These are phyloP conservation scores for Phyto melanocephala DNA, from an alignment of 2,888 invertebrate genomes.

Conservation along the genomic window DNA sequence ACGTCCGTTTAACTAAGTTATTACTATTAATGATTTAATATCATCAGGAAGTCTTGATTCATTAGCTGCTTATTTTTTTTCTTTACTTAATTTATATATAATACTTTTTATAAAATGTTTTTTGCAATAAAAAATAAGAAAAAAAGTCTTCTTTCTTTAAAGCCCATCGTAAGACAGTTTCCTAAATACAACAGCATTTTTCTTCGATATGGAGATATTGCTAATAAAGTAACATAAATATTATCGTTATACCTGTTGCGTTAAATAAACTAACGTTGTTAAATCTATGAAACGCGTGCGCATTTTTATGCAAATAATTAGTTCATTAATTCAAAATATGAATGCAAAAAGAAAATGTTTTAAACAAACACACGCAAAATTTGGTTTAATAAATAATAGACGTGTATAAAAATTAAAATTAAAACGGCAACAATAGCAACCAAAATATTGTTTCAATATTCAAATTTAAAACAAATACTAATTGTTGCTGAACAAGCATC, in stretches of 20 bases:
- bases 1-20: too few species aligned
- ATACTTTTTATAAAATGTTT: too few species aligned
- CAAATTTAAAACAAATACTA: slow-evolving; percentile 43
- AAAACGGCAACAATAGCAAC: neutral
- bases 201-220: slow-evolving; percentile 40
- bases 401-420: neutral
- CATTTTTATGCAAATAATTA: slow-evolving; percentile 40
- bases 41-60: too few species aligned
- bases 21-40: too few species aligned
- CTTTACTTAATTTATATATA: too few species aligned
- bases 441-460: slow-evolving; percentile 40
- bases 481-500: slow-evolving; percentile 27
- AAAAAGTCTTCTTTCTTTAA: too few species aligned
- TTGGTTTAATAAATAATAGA: neutral
- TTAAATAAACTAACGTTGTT: slow-evolving; percentile 12
- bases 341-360: neutral
- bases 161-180: too few species aligned
- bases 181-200: too few species aligned
- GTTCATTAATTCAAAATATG: slow-evolving; percentile 41
- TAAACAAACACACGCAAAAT: slow-evolving; percentile 16
- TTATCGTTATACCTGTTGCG: slow-evolving; percentile 43
- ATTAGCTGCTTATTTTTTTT: too few species aligned
- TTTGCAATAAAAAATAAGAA: too few species aligned
- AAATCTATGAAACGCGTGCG: slow-evolving; percentile 45
- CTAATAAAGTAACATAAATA: neutral